Evolutionary conservation across 2,113 vertebrate genomes (phyloP), one percentile per base, ranked within the genome.

Genomic region (Centrocercus urophasianus): DNA sequence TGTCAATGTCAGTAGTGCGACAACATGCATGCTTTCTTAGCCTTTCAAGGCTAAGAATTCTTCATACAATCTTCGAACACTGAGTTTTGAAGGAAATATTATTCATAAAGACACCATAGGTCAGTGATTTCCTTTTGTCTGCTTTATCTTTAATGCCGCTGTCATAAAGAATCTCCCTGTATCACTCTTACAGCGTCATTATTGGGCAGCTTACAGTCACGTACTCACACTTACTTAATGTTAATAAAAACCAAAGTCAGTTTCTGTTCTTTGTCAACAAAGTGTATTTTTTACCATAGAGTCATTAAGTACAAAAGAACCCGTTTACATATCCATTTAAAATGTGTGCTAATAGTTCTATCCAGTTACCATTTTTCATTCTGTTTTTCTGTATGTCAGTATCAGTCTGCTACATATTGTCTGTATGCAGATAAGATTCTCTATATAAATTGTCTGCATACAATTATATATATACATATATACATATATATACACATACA

Each of bases 261-360:
- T 24, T 94, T 86, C 57, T 76, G 57, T 34, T 76, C 83, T 65
- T 79, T 69, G 38, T 15, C 56, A 50, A 21, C 1, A 3, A 45
- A 45, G 11, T 42, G 6, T 32, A 30, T 27, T 14, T 75, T 91
- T 71, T 52, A 71, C 32, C 38, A 42, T 52, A 86, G 47, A 45
- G 32, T 28, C 25, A 85, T 42, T 42, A 57, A 75, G 63, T 64
- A 72, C 25, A 9, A 70, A 77, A 70, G 36, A 45, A 66, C 70
- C 76, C 73, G 65, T 54, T 83, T 67, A 65, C 42, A 34, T 25
- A 32, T 17, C 8, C 24, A 64, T 67, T 84, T 67, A 67, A 72
- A 84, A 87, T 1, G 1, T 2, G 0, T 42, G 9, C 0, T 1
- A 81, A 32, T 47, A 66, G 20, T 64, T 60, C 74, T 16, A 19